These are phyloP conservation scores for Actinostola sp. DNA, from an alignment of 92 coral and sea anemone genomes.

Conservation along the genomic window DNA sequence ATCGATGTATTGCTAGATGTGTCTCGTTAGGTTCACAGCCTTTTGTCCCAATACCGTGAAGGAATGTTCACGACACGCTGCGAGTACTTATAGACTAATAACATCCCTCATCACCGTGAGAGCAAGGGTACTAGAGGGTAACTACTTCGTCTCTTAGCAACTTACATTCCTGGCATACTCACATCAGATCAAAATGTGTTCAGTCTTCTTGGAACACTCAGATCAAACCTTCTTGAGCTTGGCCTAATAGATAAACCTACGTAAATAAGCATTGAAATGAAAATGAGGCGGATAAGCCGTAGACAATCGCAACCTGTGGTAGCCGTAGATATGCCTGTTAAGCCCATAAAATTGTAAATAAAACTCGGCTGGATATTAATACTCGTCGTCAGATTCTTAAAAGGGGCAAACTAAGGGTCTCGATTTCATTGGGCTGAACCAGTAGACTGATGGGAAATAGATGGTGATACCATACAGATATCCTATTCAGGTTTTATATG, in stretches of 20 bases:
- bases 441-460: not conserved
- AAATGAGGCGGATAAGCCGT: slow-evolving; percentile 22
- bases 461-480: slow-evolving; percentile 1
- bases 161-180: slow-evolving; percentile 20
- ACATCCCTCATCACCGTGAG: slow-evolving; percentile 21
- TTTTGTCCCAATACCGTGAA: slow-evolving; percentile 25
- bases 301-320: slow-evolving; percentile 38
- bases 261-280: slow-evolving; percentile 3
- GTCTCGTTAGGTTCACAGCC: slow-evolving; percentile 16
- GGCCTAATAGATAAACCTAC: slow-evolving; percentile 15
- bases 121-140: not conserved
- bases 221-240: not conserved
- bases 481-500: not conserved
- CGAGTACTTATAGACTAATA: not conserved
- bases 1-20: slow-evolving; percentile 7
- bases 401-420: slow-evolving; percentile 1
- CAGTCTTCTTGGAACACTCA: not conserved
- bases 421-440: slow-evolving; percentile 6
- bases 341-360: slow-evolving; percentile 23
- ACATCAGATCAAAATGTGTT: not conserved
- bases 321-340: slow-evolving; percentile 12
- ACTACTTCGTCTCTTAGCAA: not conserved
- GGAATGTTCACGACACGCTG: slow-evolving; percentile 21
- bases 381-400: not conserved
- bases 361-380: slow-evolving; percentile 17